Evolutionary conservation across 2,113 vertebrate genomes (phyloP).

Genomic region (Bujurquina vittata): DNA sequence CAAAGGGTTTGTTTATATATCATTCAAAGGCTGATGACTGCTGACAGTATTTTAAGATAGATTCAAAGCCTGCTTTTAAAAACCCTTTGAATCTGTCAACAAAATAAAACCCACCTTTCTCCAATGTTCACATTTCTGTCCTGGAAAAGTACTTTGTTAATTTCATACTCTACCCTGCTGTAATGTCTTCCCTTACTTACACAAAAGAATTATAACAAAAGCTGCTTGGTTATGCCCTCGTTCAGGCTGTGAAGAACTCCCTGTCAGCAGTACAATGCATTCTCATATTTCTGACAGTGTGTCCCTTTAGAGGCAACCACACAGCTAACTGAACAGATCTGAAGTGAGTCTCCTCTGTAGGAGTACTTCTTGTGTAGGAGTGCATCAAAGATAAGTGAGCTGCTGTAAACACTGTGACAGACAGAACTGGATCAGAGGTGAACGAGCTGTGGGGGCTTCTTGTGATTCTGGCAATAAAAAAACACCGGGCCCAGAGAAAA

Average conservation of each 20-base stretch:
- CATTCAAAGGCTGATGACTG: not conserved
- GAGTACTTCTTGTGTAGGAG: slow-evolving; percentile 1
- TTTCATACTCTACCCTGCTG: not conserved
- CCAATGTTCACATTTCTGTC: not conserved
- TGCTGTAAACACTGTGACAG: slow-evolving; percentile 10
- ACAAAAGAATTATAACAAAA: not conserved
- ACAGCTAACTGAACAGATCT: not conserved
- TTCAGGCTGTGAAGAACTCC: not conserved
- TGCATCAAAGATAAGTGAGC: not conserved
- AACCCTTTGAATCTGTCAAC: not conserved
- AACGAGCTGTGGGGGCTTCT: slow-evolving; percentile 11
- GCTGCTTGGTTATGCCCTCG: not conserved
- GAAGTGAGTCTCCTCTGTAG: not conserved
- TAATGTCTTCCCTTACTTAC: too few relatives aligned
- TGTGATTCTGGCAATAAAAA: not conserved
- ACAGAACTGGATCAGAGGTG: slow-evolving; percentile 23
- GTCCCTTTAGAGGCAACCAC: not conserved
- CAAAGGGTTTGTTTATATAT: not conserved
- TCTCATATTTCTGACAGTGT: not conserved
- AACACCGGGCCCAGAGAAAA: not conserved
- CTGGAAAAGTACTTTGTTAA: not conserved
- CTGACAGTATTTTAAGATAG: not conserved
- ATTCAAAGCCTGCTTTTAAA: not conserved
- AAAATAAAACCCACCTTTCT: not conserved
- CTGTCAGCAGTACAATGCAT: not conserved